Percentiles rank a stretch among this genome's conserved stretches.
phyloP scores from a whole-genome alignment of 2,888 invertebrate species.

The Prenolepis imparis region DNA sequence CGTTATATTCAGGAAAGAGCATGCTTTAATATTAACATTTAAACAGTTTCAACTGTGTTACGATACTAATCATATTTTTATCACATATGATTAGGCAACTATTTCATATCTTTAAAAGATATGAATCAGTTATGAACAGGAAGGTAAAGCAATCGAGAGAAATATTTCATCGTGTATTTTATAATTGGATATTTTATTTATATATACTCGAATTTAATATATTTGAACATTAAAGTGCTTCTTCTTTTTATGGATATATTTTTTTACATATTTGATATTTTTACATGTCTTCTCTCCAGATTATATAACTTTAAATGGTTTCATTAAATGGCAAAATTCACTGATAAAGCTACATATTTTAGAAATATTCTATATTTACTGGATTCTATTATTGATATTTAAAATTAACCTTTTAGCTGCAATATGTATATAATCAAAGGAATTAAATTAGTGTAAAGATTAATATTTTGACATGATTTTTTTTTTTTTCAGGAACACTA shows the following conservation, averaged over 20 bases:
- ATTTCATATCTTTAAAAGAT: not conserved
- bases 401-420: not conserved
- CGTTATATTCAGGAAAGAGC: not conserved
- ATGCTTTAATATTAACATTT: not conserved
- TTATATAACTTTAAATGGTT: not conserved
- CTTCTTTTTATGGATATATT: not conserved
- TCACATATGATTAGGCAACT: not conserved
- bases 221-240: not conserved
- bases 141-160: not conserved
- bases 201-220: not conserved
- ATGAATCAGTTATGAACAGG: not conserved
- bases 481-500: constrained; percentile 70
- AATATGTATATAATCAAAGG: not conserved
- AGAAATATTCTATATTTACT: not conserved
- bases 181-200: not conserved
- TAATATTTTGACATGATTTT: not conserved
- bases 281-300: not conserved
- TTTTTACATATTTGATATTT: not conserved
- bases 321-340: not conserved
- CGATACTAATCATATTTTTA: not conserved
- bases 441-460: too few relatives aligned
- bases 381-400: not conserved
- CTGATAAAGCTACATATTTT: not conserved
- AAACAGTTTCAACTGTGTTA: not conserved
- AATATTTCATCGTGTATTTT: constrained; percentile 7